Evolutionary conservation across 1,140 invertebrate species (phyloP).

Genomic region (Diorhabda elongata): DNA sequence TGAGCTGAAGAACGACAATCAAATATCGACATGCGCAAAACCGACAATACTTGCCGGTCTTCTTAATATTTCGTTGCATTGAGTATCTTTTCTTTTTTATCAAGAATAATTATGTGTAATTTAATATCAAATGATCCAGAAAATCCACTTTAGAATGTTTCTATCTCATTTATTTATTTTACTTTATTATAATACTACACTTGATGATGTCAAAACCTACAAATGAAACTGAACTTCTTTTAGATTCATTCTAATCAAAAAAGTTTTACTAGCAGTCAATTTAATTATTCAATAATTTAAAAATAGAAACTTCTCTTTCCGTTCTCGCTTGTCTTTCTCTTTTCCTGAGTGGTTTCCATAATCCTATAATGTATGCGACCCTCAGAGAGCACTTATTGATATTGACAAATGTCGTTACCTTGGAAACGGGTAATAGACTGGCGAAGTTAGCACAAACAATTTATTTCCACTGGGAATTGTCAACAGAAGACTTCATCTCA

Average conservation of each 20-base stretch:
- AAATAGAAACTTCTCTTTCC: background rate
- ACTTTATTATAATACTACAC: too few species aligned
- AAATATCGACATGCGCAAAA: too few species aligned
- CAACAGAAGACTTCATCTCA: conserved; percentile 42
- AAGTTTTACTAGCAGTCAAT: background rate
- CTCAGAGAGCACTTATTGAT: conserved; percentile 25
- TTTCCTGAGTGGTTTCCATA: conserved; percentile 2
- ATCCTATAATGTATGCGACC: conserved; percentile 8
- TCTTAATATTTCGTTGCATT: too few species aligned
- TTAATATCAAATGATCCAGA: too few species aligned
- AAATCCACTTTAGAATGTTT: too few species aligned
- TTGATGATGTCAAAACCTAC: too few species aligned
- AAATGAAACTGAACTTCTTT: background rate
- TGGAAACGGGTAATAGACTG: conserved; percentile 40
- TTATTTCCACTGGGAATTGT: conserved; percentile 45
- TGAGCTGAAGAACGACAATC: too few species aligned
- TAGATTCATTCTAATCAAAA: background rate
- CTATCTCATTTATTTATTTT: too few species aligned
- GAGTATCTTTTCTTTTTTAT: too few species aligned
- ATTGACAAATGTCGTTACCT: conserved; percentile 38
- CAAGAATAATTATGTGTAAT: too few species aligned
- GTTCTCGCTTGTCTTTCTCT: background rate
- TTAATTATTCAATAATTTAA: conserved; percentile 1
- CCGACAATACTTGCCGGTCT: too few species aligned
- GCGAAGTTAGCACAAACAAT: conserved; percentile 41